Evolutionary conservation across 1,140 invertebrate genomes (phyloP), one percentile per base, ranked within the genome.

Genomic region (Brachionus koreanus): DNA sequence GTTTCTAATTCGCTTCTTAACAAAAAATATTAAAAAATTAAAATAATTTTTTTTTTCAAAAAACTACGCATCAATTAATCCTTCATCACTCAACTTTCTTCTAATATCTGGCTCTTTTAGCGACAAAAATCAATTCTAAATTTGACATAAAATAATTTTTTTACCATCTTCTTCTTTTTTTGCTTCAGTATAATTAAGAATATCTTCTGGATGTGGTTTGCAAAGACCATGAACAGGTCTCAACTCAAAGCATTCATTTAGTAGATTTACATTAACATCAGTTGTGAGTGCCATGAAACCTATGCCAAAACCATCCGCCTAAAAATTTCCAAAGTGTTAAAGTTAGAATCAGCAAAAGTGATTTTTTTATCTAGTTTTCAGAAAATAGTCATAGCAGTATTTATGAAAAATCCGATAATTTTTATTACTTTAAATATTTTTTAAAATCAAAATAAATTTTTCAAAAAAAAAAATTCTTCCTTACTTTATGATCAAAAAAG

Each of bases 171-270:
- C 85, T 85, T 10, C 84, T 74, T 10, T 43, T 46, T 29, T 84
- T 74, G 33, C 83, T 81, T 83, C 42, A 25, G 13, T 57, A 23
- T 16, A 19, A 9, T 23, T 57, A 23, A 57, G 42, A 25, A 46
- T 6, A 74, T 89, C 87, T 79, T 86, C 84, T 33, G 84, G 83
- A 83, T 86, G 86, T 46, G 86, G 85, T 82, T 87, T 86, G 39
- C 87, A 88, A 0, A 93, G 86, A 5, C 92, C 91, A 85, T 91
- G 88, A 85, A 91, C 92, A 0, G 91, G 89, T 9, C 86, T 89
- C n/a, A 93, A 86, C 76, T 93, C 91, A 87, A 92, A 93, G 84
- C 90, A 90, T 52, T 92, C 90, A 84, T 92, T 91, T 12, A 93
- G 85, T 4, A 90, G 83, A 19, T 91, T 88, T 76, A 90, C 89